Conservation (phyloP, 2,888 invertebrate genomes). For the Xestoiulus laeticollis region DNA sequence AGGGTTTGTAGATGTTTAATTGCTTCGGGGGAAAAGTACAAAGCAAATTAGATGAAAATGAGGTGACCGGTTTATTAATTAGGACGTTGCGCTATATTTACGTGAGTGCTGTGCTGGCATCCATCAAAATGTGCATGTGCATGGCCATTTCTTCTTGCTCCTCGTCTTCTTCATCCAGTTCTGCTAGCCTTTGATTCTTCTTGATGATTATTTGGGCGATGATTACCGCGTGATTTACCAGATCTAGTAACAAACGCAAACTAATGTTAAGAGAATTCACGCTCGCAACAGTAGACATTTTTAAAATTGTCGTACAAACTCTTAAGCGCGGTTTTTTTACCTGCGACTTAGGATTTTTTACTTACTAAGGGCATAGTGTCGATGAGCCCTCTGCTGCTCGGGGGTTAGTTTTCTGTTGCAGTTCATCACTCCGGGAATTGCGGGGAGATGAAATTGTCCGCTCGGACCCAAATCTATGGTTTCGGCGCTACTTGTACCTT, state of each 20-base stretch:
- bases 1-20: no score
- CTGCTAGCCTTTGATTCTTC: not conserved
- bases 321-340: no score
- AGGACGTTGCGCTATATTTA: not conserved
- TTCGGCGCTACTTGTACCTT: not conserved
- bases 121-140: conserved; percentile 17
- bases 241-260: not conserved
- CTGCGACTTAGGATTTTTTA: not conserved
- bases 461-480: not conserved
- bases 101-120: not conserved
- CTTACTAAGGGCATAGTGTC: not conserved
- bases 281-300: no score
- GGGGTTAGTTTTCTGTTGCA: not conserved
- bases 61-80: not conserved
- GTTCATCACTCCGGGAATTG: conserved; percentile 5
- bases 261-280: no score
- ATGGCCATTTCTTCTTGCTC: conserved; percentile 26
- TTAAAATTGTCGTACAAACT: no score
- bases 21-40: no score
- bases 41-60: no score
- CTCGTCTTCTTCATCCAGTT: not conserved
- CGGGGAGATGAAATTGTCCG: not conserved
- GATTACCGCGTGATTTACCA: not conserved
- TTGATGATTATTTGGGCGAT: not conserved
- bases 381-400: not conserved